Conservation (phyloP, 2,888 invertebrate species). For the Prosapia bicincta region DNA sequence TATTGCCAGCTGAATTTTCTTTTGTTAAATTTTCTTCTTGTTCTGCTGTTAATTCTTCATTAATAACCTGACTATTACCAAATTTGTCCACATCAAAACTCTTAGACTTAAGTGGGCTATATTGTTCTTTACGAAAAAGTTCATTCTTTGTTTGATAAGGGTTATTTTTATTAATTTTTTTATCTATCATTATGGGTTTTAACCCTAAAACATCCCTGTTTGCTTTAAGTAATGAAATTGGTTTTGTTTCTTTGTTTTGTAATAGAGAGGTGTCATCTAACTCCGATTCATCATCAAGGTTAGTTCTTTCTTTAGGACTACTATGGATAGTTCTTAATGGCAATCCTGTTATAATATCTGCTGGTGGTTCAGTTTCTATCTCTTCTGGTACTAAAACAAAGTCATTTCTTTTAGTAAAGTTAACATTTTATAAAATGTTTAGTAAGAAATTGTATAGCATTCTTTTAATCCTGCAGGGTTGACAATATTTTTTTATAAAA, state of each 20-base stretch:
- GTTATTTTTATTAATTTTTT: not conserved
- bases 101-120: not conserved
- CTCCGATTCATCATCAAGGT: not conserved
- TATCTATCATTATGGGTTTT: not conserved
- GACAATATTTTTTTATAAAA: too few relatives aligned
- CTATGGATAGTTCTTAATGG: conserved; percentile 32
- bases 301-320: conserved; percentile 35
- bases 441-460: too few relatives aligned
- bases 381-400: conserved; percentile 50
- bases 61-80: not conserved
- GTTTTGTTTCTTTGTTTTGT: not conserved
- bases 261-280: not conserved
- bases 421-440: too few relatives aligned
- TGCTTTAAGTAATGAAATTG: not conserved
- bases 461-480: too few relatives aligned
- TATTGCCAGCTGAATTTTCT: conserved; percentile 10
- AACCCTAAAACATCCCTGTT: not conserved
- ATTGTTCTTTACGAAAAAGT: not conserved
- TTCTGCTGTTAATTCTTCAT: not conserved
- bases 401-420: too few relatives aligned
- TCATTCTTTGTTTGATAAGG: not conserved
- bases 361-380: conserved; percentile 44
- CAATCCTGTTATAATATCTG: conserved; percentile 46
- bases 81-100: not conserved
- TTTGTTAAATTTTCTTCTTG: not conserved